phyloP scores from a whole-genome alignment of 2,113 vertebrate genomes.

The Cynocephalus volans region DNA sequence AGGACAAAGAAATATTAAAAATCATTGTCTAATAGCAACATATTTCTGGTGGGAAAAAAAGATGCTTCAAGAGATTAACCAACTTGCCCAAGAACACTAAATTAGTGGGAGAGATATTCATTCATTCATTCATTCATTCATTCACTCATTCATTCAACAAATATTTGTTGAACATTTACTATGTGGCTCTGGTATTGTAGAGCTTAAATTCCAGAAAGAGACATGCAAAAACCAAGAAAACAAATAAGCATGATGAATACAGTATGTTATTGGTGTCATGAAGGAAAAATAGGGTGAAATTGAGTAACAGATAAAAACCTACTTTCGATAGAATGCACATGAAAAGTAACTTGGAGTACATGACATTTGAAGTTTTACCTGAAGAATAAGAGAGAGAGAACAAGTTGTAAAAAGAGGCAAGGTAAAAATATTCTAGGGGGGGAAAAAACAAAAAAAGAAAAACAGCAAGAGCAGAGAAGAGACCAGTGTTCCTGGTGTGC shows the following conservation, averaged over 20 bases:
- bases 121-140: not conserved
- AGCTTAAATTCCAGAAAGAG: conserved; percentile 12
- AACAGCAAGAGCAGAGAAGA: not conserved
- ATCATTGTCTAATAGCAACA: not conserved
- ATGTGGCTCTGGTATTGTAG: not conserved
- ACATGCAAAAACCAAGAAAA: not conserved
- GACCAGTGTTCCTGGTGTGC: not conserved
- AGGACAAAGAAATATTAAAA: not conserved
- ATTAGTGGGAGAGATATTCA: not conserved
- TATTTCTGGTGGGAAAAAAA: not conserved
- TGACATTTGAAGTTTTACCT: not conserved
- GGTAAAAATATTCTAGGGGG: not conserved
- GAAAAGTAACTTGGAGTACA: not conserved
- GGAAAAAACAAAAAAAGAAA: not conserved
- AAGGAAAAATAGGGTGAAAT: not conserved
- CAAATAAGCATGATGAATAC: not conserved
- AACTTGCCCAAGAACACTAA: not conserved
- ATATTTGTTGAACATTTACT: not conserved
- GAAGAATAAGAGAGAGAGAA: not conserved
- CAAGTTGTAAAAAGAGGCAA: not conserved
- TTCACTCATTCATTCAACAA: not conserved
- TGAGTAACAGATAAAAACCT: not conserved
- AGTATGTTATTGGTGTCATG: not conserved
- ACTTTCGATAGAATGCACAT: not conserved
- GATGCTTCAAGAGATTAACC: not conserved